Evolutionary conservation across 2,888 invertebrate species (phyloP).

Genomic region (Callosobruchus maculatus): DNA sequence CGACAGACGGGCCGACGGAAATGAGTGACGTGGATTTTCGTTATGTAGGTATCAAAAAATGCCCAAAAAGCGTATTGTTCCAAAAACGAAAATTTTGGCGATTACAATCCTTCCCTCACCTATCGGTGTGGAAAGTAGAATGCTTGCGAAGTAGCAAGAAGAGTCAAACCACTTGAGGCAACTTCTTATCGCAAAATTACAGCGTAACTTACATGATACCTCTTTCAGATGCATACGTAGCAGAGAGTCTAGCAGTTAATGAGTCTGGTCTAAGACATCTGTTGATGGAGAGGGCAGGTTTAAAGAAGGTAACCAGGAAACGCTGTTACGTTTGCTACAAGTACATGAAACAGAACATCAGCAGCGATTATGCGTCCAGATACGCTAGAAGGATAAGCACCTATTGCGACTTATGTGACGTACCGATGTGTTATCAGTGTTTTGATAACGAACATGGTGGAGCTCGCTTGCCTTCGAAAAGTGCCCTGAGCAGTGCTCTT

Average conservation of each 20-base stretch:
- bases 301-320: background rate
- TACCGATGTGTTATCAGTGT: background rate
- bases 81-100: too few species aligned
- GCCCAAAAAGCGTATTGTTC: too few species aligned
- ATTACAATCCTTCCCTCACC: too few species aligned
- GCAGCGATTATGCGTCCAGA: constrained; percentile 8
- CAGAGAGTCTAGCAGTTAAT: background rate
- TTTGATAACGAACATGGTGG: background rate
- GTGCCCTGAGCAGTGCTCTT: background rate
- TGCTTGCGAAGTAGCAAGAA: too few species aligned
- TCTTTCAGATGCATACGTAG: background rate
- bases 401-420: constrained; percentile 3
- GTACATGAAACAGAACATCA: constrained; percentile 5
- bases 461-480: background rate
- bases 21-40: too few species aligned
- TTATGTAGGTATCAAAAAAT: too few species aligned
- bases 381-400: constrained; percentile 11
- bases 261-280: background rate
- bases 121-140: too few species aligned
- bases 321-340: constrained; percentile 11
- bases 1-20: too few species aligned
- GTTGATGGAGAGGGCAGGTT: background rate
- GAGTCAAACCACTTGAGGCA: too few species aligned
- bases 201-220: background rate
- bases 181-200: too few species aligned